Conservation (phyloP, 2,113 vertebrate genomes). For the Pteropus alecto region DNA sequence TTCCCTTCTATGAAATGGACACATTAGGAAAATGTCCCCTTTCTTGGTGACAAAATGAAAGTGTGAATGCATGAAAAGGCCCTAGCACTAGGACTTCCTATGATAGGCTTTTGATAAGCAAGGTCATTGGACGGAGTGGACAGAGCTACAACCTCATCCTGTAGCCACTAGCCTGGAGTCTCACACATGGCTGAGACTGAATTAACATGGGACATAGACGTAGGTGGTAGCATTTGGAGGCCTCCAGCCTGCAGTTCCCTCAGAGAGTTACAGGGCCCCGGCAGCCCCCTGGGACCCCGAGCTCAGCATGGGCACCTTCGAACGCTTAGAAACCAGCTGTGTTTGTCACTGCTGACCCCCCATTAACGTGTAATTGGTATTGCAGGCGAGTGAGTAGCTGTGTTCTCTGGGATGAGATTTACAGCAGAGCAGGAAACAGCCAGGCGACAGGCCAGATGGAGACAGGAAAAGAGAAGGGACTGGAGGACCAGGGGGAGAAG, state of each 20-base stretch:
- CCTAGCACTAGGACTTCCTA: accelerated
- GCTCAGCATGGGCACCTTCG: not conserved
- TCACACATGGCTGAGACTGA: not conserved
- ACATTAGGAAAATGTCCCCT: no score
- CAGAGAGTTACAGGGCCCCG: not conserved
- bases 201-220: accelerated
- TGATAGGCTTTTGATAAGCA: accelerated
- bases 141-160: not conserved
- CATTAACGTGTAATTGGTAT: not conserved
- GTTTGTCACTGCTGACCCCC: not conserved
- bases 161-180: not conserved
- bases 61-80: accelerated
- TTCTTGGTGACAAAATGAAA: not conserved
- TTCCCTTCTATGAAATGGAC: not conserved
- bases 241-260: not conserved
- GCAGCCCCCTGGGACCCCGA: not conserved
- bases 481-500: not conserved
- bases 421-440: not conserved
- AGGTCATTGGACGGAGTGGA: not conserved
- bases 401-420: slow-evolving; percentile 22
- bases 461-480: not conserved
- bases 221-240: not conserved
- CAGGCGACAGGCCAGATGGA: not conserved
- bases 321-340: not conserved
- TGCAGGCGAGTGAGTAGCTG: not conserved